Conservation (phyloP, 2,113 vertebrate species). For the Paedocypris sp. region DNA sequence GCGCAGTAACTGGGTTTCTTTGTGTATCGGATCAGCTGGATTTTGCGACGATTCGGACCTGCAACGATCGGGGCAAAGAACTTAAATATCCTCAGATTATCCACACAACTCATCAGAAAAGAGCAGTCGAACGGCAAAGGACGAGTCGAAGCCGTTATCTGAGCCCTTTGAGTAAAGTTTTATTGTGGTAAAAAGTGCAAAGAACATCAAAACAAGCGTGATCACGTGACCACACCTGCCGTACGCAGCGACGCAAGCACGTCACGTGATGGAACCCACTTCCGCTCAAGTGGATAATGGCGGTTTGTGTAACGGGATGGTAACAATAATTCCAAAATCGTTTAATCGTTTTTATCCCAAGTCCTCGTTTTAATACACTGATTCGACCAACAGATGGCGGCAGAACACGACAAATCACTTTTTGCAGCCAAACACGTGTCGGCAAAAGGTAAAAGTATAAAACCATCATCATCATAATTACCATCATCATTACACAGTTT, state of each 20-base stretch:
- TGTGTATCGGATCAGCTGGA: slow-evolving; percentile 50
- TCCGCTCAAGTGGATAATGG: too few relatives aligned
- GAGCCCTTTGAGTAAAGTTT: slow-evolving; percentile 52
- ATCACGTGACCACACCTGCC: slow-evolving; percentile 32
- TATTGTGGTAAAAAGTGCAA: slow-evolving; percentile 51
- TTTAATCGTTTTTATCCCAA: too few relatives aligned
- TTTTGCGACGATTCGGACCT: slow-evolving; percentile 13
- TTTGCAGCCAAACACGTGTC: too few relatives aligned
- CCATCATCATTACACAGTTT: background rate
- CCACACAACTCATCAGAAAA: background rate
- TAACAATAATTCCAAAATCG: too few relatives aligned
- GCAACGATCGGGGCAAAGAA: slow-evolving; percentile 26
- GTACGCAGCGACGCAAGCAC: too few relatives aligned
- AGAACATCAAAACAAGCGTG: slow-evolving; percentile 38
- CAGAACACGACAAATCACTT: background rate
- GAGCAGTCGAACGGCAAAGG: slow-evolving; percentile 7
- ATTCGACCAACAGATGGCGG: slow-evolving; percentile 5
- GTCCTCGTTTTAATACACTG: slow-evolving; percentile 6
- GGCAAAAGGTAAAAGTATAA: too few relatives aligned
- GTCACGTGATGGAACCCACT: too few relatives aligned
- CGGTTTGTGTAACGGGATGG: too few relatives aligned
- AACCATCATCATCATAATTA: too few relatives aligned
- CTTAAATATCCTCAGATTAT: background rate
- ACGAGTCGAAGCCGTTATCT: slow-evolving; percentile 45
- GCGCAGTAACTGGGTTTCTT: slow-evolving; percentile 65